These are phyloP conservation scores for Sternarchorhynchus goeldii DNA, from an alignment of 2,797 vertebrate species.

Conservation along the genomic window DNA sequence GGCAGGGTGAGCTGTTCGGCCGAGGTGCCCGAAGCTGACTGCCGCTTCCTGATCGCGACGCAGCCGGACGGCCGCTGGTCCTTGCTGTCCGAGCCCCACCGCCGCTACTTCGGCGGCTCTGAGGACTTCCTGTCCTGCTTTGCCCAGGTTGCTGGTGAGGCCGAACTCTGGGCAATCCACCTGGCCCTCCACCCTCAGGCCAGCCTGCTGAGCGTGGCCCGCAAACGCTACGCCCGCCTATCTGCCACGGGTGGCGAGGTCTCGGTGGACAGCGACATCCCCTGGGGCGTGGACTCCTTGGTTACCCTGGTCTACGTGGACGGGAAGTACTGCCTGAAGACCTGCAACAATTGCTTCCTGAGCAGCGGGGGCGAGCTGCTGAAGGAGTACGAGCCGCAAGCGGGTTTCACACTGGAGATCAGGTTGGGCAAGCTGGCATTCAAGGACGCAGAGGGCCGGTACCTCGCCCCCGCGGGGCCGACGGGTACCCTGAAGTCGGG, in stretches of 20 bases:
- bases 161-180: conserved; percentile 93
- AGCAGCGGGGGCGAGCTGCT: conserved; percentile 87
- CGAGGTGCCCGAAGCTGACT: conserved; percentile 81
- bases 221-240: conserved; percentile 93
- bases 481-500: conserved; percentile 88
- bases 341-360: conserved; percentile 91
- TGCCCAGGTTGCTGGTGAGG: conserved; percentile 83
- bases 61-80: conserved; percentile 95
- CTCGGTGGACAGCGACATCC: conserved; percentile 88
- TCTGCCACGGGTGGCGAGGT: conserved; percentile 87
- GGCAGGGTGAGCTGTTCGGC: conserved; percentile 89
- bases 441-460: conserved; percentile 92
- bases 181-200: conserved; percentile 95
- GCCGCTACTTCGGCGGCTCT: conserved; percentile 90
- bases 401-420: conserved; percentile 90
- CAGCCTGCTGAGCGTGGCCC: conserved; percentile 89
- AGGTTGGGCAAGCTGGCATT: conserved; percentile 93
- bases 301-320: conserved; percentile 90
- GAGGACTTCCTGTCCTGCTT: conserved; percentile 94
- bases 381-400: conserved; percentile 77
- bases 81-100: conserved; percentile 85
- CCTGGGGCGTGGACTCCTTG: conserved; percentile 93
- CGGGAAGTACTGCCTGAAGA: conserved; percentile 90
- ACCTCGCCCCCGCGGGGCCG: conserved; percentile 87
- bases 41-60: conserved; percentile 88